phyloP scores from a whole-genome alignment of 2,888 invertebrate genomes.

The Xiphydria camelus region DNA sequence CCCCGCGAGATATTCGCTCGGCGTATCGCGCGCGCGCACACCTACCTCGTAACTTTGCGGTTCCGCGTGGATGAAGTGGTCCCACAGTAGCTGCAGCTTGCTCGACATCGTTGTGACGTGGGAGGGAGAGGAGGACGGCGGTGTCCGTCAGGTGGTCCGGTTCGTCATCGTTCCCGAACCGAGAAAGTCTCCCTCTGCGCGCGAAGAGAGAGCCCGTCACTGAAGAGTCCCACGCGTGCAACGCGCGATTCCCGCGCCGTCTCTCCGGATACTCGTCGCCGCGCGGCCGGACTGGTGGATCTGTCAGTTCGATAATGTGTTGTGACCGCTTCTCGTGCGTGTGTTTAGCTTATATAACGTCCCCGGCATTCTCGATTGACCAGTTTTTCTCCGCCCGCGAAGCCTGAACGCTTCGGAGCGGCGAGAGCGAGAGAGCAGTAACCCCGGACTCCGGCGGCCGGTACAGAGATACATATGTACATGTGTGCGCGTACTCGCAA shows the following conservation, averaged over 20 bases:
- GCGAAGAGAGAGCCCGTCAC: not conserved
- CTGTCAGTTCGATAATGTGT: constrained; percentile 4
- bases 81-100: constrained; percentile 63
- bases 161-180: not conserved
- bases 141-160: too few species aligned
- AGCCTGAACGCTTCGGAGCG: constrained; percentile 30
- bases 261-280: not conserved
- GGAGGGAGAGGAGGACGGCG: not conserved
- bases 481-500: too few species aligned
- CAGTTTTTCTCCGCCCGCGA: constrained; percentile 33
- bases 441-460: too few species aligned
- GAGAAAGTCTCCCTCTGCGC: too few species aligned
- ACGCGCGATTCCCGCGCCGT: not conserved
- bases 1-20: too few species aligned
- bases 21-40: not conserved
- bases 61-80: constrained; percentile 67
- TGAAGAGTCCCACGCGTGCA: not conserved
- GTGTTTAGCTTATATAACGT: constrained; percentile 33
- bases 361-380: constrained; percentile 27
- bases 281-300: not conserved
- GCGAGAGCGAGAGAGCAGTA: constrained; percentile 30
- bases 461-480: too few species aligned
- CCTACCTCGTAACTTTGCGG: constrained; percentile 67
- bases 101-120: constrained; percentile 43
- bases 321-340: constrained; percentile 11